These are phyloP conservation scores for Caenorhabditis parvicauda DNA, from an alignment of 2,888 invertebrate genomes.

Conservation along the genomic window DNA sequence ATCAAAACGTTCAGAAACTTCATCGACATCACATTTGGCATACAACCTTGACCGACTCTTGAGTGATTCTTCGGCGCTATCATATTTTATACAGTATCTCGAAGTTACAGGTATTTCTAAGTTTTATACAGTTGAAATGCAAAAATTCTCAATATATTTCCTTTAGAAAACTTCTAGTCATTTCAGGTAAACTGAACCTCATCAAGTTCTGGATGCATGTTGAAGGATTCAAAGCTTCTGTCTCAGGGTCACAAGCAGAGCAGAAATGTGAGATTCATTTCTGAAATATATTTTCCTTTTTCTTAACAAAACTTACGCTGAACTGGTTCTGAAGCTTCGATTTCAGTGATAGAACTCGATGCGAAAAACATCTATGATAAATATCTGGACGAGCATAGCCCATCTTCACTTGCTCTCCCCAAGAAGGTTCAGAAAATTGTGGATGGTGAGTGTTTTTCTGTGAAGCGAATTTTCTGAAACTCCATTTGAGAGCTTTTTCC, in stretches of 20 bases:
- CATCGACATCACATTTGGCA: constrained; percentile 64
- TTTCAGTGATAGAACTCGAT: constrained; percentile 53
- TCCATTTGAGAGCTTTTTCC: not conserved
- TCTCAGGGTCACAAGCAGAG: constrained; percentile 17
- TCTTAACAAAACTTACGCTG: not conserved
- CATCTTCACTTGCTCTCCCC: constrained; percentile 65
- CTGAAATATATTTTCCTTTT: not conserved
- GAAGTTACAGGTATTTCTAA: constrained; percentile 62
- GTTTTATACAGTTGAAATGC: not conserved
- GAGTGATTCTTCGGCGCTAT: constrained; percentile 76
- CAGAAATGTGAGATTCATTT: constrained; percentile 16
- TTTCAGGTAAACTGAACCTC: constrained; percentile 55
- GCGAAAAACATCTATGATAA: constrained; percentile 77
- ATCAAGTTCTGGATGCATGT: constrained; percentile 67
- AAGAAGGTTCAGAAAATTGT: constrained; percentile 64
- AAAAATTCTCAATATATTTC: not conserved
- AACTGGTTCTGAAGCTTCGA: too few relatives aligned
- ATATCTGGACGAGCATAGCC: constrained; percentile 75
- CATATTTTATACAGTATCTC: constrained; percentile 82
- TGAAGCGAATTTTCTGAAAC: not conserved
- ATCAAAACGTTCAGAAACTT: too few relatives aligned
- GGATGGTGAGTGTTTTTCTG: constrained; percentile 56
- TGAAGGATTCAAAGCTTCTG: constrained; percentile 65
- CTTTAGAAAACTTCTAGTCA: not conserved
- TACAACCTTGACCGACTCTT: constrained; percentile 77